These are phyloP conservation scores for Enteromius viviparus DNA, from an alignment of 2,797 vertebrate genomes.

Conservation along the genomic window DNA sequence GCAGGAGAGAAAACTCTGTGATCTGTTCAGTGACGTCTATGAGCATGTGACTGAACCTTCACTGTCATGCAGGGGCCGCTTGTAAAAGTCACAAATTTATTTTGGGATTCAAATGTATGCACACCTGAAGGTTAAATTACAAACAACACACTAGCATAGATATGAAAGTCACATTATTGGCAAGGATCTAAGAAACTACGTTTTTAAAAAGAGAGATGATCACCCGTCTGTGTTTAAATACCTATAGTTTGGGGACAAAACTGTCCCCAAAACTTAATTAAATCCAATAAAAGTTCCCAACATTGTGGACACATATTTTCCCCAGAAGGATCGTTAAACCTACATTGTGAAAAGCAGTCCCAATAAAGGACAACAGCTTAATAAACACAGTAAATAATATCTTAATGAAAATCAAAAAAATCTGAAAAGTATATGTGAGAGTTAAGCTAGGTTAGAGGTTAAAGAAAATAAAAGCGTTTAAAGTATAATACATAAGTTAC, in stretches of 20 bases:
- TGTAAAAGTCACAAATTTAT: constrained; percentile 22
- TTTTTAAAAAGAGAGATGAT: background rate
- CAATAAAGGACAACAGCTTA: constrained; percentile 1
- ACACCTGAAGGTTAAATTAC: constrained; percentile 13
- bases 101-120: constrained; percentile 16
- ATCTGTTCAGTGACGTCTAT: constrained; percentile 34
- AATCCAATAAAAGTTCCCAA: background rate
- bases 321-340: constrained; percentile 1
- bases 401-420: background rate
- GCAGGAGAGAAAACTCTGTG: constrained; percentile 18
- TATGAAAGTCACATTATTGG: constrained; percentile 2
- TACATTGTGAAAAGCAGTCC: background rate
- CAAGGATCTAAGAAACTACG: background rate
- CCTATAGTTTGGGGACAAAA: background rate
- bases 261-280: background rate
- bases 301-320: background rate
- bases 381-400: background rate
- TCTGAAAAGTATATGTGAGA: background rate
- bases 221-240: background rate
- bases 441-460: background rate
- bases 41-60: background rate
- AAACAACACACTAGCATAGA: background rate
- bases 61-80: background rate
- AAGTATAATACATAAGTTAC: background rate
- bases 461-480: background rate